These are phyloP conservation scores for Dasypolia templi DNA, from an alignment of 2,888 invertebrate species.

Conservation along the genomic window DNA sequence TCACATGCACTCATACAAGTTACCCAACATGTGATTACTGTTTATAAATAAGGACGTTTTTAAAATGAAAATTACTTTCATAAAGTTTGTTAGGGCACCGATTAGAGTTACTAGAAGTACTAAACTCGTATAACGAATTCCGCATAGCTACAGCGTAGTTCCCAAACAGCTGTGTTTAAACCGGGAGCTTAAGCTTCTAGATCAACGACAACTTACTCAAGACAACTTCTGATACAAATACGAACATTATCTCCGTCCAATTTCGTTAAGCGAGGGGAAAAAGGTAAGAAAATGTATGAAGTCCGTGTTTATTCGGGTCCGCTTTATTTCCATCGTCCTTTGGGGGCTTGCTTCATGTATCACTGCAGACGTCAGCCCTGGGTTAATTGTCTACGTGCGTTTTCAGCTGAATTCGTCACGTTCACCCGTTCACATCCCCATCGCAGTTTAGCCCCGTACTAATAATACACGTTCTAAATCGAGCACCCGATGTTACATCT, in stretches of 20 bases:
- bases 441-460: constrained; percentile 68
- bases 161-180: constrained; percentile 47
- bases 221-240: constrained; percentile 65
- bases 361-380: constrained; percentile 84
- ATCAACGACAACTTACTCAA: constrained; percentile 51
- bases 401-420: constrained; percentile 85
- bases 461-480: constrained; percentile 73
- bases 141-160: constrained; percentile 33
- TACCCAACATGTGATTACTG: too few species aligned
- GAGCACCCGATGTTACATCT: constrained; percentile 62
- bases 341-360: constrained; percentile 79
- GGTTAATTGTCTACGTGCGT: constrained; percentile 88
- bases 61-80: background rate
- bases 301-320: constrained; percentile 80
- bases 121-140: constrained; percentile 33
- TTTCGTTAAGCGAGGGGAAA: constrained; percentile 70
- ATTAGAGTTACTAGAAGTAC: constrained; percentile 3
- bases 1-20: too few species aligned
- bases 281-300: constrained; percentile 75
- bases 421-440: constrained; percentile 72
- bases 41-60: constrained; percentile 20
- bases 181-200: constrained; percentile 51
- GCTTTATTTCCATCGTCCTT: constrained; percentile 77
- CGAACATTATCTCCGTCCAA: constrained; percentile 66
- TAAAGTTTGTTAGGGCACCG: background rate